A percentile compares a stretch with the other conserved stretches of the same genome.
These are phyloP conservation scores for Ptychoptera contaminata DNA, from an alignment of 2,888 invertebrate genomes.

Conservation along the genomic window DNA sequence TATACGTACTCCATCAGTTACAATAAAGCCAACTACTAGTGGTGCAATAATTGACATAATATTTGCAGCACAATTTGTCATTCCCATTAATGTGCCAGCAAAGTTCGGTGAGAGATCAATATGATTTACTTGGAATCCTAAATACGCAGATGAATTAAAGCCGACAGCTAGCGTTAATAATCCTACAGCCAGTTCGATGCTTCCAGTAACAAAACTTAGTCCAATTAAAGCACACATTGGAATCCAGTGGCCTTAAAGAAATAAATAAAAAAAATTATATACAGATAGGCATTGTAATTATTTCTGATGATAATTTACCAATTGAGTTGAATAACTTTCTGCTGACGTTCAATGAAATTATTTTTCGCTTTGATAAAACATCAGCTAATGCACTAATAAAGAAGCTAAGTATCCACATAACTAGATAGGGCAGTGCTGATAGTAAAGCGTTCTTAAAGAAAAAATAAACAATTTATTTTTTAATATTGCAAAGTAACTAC, in stretches of 20 bases:
- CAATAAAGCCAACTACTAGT: constrained; percentile 50
- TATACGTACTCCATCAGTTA: constrained; percentile 46
- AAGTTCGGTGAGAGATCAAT: constrained; percentile 74
- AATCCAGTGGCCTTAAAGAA: constrained; percentile 40
- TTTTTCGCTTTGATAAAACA: constrained; percentile 19
- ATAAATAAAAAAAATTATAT: constrained; percentile 13
- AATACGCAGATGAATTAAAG: constrained; percentile 56
- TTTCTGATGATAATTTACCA: constrained; percentile 21
- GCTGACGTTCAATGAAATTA: constrained; percentile 21
- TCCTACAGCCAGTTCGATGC: constrained; percentile 37
- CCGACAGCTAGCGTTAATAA: constrained; percentile 58
- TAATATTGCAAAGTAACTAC: background rate
- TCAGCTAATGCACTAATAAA: constrained; percentile 53
- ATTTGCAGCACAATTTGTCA: constrained; percentile 66
- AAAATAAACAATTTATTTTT: constrained; percentile 6
- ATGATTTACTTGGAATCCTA: constrained; percentile 63
- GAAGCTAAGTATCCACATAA: constrained; percentile 55
- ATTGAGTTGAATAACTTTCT: constrained; percentile 39
- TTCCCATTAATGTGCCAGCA: constrained; percentile 71
- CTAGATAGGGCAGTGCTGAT: constrained; percentile 56
- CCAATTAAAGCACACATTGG: constrained; percentile 52
- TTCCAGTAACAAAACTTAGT: constrained; percentile 35
- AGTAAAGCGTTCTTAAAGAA: constrained; percentile 44
- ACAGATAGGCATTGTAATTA: no score
- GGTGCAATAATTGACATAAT: constrained; percentile 68